These are phyloP conservation scores for Steinernema khuongi DNA, from an alignment of 1,140 invertebrate genomes.

Conservation along the genomic window DNA sequence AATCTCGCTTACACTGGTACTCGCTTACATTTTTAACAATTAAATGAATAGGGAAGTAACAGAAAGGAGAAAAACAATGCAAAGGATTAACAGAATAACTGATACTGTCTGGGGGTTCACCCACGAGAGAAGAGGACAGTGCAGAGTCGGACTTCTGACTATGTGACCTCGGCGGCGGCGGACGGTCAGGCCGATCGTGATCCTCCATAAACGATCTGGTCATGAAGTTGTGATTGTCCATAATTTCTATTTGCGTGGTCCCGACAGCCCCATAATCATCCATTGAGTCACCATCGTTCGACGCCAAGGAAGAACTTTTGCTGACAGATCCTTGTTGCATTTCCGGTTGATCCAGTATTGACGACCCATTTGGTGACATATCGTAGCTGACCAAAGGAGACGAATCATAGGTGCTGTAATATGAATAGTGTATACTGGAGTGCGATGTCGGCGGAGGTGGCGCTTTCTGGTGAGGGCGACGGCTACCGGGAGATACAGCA, in stretches of 20 bases:
- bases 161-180: neutral
- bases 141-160: too few species aligned
- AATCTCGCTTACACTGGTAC: too few species aligned
- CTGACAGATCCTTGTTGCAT: neutral
- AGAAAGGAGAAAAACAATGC: too few species aligned
- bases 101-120: too few species aligned
- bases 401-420: neutral
- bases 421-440: neutral
- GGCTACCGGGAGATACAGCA: neutral
- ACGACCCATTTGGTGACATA: neutral
- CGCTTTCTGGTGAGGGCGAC: neutral
- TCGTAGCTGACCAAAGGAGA: neutral
- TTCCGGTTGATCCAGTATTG: neutral
- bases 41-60: too few species aligned
- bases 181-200: neutral
- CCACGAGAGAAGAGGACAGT: too few species aligned
- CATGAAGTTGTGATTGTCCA: constrained; percentile 7
- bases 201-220: neutral
- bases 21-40: too few species aligned
- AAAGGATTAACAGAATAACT: too few species aligned
- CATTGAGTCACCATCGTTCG: neutral
- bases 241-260: neutral
- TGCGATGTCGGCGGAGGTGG: neutral
- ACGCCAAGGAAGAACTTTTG: neutral
- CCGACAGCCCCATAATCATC: neutral